Conservation (phyloP, 2,888 invertebrate genomes). For the Lithosia quadra region DNA sequence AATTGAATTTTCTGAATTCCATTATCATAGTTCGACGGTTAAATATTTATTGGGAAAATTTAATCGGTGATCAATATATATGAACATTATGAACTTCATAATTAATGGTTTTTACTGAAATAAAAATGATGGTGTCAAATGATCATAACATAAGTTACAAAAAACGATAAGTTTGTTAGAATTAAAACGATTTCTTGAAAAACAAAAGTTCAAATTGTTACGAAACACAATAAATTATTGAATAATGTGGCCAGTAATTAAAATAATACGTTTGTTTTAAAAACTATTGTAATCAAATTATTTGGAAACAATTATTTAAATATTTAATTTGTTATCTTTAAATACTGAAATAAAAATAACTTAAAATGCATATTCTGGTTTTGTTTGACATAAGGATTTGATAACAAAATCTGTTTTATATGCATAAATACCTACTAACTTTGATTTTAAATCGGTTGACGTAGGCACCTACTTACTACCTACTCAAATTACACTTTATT, state of each 20-base stretch:
- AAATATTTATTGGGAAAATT: background rate
- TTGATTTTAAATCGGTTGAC: background rate
- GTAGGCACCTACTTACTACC: background rate
- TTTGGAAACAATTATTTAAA: background rate
- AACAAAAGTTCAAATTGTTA: background rate
- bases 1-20: background rate
- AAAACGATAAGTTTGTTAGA: background rate
- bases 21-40: background rate
- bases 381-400: background rate
- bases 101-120: background rate
- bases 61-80: background rate
- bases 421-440: too few species aligned
- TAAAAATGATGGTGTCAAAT: too few species aligned
- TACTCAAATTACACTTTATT: background rate
- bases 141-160: too few species aligned
- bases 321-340: background rate
- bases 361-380: background rate
- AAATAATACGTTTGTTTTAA: background rate
- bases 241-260: background rate
- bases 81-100: background rate
- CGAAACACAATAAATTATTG: background rate
- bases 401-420: background rate
- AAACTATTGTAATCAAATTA: background rate
- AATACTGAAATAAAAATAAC: background rate
- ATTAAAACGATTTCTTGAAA: background rate